Conservation (phyloP, 2,113 vertebrate genomes). For the Martes martes region DNA sequence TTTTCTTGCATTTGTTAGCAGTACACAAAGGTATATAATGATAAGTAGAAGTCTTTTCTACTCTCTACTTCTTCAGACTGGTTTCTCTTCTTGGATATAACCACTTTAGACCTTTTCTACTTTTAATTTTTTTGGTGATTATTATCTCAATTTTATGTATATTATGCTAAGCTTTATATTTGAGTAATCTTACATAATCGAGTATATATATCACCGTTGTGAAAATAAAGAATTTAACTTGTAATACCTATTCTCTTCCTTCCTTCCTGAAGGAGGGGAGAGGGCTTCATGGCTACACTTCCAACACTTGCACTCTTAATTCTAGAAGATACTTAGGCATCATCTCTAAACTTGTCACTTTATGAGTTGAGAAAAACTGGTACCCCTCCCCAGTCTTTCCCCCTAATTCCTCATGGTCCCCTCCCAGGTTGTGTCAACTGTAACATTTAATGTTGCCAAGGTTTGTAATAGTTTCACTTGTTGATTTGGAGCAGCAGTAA, state of each 20-base stretch:
- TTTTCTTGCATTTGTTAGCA: background rate
- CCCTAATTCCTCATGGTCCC: background rate
- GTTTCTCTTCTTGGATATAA: background rate
- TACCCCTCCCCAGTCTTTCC: background rate
- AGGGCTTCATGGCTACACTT: conserved; percentile 14
- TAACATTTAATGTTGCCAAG: background rate
- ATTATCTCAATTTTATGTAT: background rate
- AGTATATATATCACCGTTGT: background rate
- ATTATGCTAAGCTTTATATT: background rate
- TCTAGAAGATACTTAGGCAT: background rate
- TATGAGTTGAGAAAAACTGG: background rate
- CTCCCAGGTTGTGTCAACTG: background rate
- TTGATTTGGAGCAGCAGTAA: background rate
- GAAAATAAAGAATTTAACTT: conserved; percentile 25
- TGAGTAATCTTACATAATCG: background rate
- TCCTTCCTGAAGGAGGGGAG: background rate
- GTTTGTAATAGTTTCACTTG: background rate
- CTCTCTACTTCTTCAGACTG: background rate
- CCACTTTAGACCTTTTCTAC: conserved; percentile 1
- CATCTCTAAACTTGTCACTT: background rate
- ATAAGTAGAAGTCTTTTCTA: background rate
- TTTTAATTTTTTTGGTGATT: background rate
- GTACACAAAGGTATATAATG: background rate
- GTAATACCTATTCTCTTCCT: background rate
- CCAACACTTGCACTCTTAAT: background rate